Base-by-base conservation (phyloP, 2,113 vertebrate species). In the Reinhardtius hippoglossoides region DNA sequence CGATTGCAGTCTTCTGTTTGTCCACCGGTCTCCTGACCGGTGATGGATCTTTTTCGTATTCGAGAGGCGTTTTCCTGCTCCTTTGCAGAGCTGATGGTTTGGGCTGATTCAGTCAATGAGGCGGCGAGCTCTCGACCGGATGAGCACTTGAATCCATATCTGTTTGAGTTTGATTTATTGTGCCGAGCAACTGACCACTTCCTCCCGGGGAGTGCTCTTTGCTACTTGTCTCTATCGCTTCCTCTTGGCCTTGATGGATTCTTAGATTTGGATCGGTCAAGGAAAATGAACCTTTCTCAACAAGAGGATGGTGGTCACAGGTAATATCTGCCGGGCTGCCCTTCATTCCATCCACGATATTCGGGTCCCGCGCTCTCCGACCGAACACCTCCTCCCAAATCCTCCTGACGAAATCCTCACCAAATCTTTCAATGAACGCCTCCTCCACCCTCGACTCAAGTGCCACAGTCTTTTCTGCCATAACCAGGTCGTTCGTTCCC, bases 381-480 rank as follows among this genome's bases (percentile, higher is more conserved):
- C 75, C 48, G 9, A 89, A 85, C 72, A 83, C 85, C 50, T 88
- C 87, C 71, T 89, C 78, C 80, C 74, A 85, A 76, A 85, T 48
- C 61, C 71, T 24, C 55, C 67, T 62, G 66, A 84, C 71, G 70
- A 88, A 80, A 71, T 89, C 71, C 66, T 90, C 82, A 69, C 68
- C 88, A 72, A 85, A 88, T 77, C 77, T 83, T 54, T 90, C 74
- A 9, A 80, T 20, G 56, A 84, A 50, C 74, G 27, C 60, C 81
- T 82, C 62, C 37, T 83, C 86, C 73, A 74, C 48, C 67, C 69
- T 74, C 3, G 63, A 73, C 65, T 78, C 81, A 23, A 76, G 62
- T 59, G 78, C 79, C 60, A 3, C 55, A 1, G 60, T 69, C 37
- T 65, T 76, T 71, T 71, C 87, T 21, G 75, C 63, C 54, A 16